Conservation (phyloP, 2,113 vertebrate genomes). For the Pangasianodon gigas region DNA sequence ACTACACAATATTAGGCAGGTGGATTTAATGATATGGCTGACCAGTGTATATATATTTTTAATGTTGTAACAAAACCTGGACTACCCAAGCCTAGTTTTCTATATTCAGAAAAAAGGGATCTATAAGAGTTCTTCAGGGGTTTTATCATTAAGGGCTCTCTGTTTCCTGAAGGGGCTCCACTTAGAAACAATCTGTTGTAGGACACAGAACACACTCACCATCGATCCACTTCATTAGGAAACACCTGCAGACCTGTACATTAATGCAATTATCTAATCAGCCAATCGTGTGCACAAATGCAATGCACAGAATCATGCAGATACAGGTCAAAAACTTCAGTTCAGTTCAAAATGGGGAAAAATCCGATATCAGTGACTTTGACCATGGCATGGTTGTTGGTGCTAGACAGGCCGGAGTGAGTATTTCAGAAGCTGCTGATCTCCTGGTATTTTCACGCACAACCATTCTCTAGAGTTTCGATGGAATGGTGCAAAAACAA, state of each 20-base stretch:
- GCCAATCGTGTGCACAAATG: neutral
- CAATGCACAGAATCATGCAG: neutral
- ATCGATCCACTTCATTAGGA: neutral
- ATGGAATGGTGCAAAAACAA: neutral
- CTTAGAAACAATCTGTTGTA: neutral
- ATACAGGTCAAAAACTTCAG: neutral
- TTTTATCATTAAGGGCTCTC: neutral
- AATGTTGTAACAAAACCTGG: neutral
- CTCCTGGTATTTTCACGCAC: neutral
- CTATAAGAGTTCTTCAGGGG: neutral
- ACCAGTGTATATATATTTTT: neutral
- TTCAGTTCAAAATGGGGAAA: neutral
- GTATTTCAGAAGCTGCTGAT: neutral
- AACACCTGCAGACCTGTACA: neutral
- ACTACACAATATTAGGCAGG: too few species aligned
- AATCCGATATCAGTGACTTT: neutral
- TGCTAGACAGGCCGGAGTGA: neutral
- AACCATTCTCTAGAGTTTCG: neutral
- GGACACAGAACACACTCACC: neutral
- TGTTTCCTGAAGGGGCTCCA: neutral
- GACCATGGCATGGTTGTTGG: neutral
- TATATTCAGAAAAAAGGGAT: neutral
- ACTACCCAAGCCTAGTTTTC: neutral
- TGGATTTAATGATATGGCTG: too few species aligned
- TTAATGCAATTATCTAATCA: neutral